A percentile compares a stretch with the other conserved stretches of the same genome.
Evolutionary conservation across 2,888 invertebrate genomes (phyloP).

Genomic region (Drosophila emarginata): DNA sequence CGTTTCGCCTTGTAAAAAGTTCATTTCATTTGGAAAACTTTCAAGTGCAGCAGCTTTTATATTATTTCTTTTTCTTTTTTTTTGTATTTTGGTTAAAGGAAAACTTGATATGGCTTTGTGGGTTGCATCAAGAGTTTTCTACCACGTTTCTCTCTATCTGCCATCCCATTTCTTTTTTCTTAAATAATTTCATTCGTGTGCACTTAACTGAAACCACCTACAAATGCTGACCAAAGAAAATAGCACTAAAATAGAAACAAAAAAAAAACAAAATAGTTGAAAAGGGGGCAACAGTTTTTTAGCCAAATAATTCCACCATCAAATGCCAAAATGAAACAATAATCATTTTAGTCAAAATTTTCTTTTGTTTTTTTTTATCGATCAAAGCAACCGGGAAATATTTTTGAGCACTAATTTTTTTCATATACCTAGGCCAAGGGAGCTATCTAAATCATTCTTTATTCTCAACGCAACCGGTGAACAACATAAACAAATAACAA

Average conservation of each 20-base stretch:
- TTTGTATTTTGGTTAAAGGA: neutral
- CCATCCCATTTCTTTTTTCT: neutral
- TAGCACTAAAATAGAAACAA: neutral
- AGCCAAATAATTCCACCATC: neutral
- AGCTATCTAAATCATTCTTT: neutral
- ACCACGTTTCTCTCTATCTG: neutral
- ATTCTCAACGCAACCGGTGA: too few species aligned
- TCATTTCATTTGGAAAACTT: slow-evolving; percentile 60
- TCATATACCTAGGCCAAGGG: neutral
- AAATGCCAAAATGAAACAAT: too few species aligned
- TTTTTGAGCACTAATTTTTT: too few species aligned
- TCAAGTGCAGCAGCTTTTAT: slow-evolving; percentile 58
- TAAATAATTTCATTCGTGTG: neutral
- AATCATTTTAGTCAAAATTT: too few species aligned
- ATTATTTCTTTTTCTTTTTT: neutral
- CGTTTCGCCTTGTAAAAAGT: slow-evolving; percentile 48
- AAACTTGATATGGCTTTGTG: slow-evolving; percentile 7
- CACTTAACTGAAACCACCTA: neutral
- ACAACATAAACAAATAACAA: too few species aligned
- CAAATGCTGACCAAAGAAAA: neutral
- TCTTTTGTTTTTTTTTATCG: too few species aligned
- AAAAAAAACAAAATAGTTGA: neutral
- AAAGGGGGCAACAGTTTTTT: too few species aligned
- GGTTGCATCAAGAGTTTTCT: slow-evolving; percentile 1
- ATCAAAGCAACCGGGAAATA: too few species aligned